Conservation (phyloP, 2,113 vertebrate genomes). For the Cheilinus undulatus region DNA sequence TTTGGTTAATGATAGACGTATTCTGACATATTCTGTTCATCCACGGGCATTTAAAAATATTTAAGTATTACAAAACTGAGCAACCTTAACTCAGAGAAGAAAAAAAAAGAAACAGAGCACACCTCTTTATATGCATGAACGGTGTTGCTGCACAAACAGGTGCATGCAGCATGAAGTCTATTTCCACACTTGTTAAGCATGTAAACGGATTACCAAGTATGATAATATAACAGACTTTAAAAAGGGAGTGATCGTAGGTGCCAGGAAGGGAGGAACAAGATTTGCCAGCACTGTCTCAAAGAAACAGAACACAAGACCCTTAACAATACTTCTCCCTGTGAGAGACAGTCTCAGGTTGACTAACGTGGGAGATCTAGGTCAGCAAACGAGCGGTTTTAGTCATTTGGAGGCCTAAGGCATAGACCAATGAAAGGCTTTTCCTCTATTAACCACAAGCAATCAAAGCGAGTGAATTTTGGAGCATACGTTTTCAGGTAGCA, state of each 20-base stretch:
- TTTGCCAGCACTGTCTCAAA: slow-evolving; percentile 40
- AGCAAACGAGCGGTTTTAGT: too few relatives aligned
- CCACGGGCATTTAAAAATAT: not conserved
- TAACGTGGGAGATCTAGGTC: slow-evolving; percentile 27
- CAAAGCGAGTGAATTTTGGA: too few relatives aligned
- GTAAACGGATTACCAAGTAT: slow-evolving; percentile 52
- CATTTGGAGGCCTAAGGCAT: too few relatives aligned
- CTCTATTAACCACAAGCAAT: too few relatives aligned
- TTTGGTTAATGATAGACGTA: slow-evolving; percentile 12
- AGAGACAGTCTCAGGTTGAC: slow-evolving; percentile 16
- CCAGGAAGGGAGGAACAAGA: slow-evolving; percentile 5
- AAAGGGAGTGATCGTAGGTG: slow-evolving; percentile 12
- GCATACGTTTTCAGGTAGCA: too few relatives aligned
- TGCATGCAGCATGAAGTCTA: slow-evolving; percentile 27
- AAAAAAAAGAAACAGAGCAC: not conserved
- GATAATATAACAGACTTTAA: slow-evolving; percentile 46
- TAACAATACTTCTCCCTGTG: slow-evolving; percentile 32
- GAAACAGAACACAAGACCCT: slow-evolving; percentile 33
- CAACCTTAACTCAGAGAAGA: slow-evolving; percentile 1
- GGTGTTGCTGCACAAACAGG: slow-evolving; percentile 20
- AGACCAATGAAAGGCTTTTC: too few relatives aligned
- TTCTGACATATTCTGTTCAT: slow-evolving; percentile 22
- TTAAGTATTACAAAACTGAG: slow-evolving; percentile 1
- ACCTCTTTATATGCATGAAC: not conserved
- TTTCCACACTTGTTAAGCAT: slow-evolving; percentile 50